Evolutionary conservation across 2,113 vertebrate genomes (phyloP), one percentile per base, ranked within the genome.

Genomic region (Campylomormyrus tamandua): DNA sequence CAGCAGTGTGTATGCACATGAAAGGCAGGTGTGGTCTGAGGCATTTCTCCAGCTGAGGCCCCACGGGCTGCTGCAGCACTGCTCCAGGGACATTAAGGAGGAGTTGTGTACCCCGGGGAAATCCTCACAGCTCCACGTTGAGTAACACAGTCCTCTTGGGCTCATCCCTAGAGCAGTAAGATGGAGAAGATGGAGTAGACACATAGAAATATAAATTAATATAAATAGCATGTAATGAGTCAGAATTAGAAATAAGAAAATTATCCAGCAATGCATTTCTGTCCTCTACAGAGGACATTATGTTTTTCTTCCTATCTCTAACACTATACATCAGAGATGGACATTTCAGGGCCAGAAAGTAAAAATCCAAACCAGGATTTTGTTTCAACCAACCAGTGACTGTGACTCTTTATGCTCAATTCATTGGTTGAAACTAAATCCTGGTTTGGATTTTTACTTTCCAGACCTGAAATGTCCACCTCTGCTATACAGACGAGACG

Each of bases 21-120:
- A 93, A n/a, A 97, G 89, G 91, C 98, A 98, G 85, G 93, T 93
- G 1, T 92, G 92, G 13, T 96, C 94, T 0, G 95, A 94, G 15
- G 92, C 52, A 0, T 97, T 96, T 87, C 87, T 92, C 98, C 98
- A 98, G 94, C 97, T 98, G 91, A 94, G 95, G 0, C 96, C 97
- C 97, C 97, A 97, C 2, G 94, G 90, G 10, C 85, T 94, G 87
- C 86, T 91, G 90, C 98, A 99, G 92, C 98, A 99, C 91, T 97
- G 96, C 9, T 96, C 95, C 92, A 97, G 92, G 74, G 94, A 88
- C 94, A 96, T 94, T 6, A 96, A 92, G 0, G 97, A 96, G 3
- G 94, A 21, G 87, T 97, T 97, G 15, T 80, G 94, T 56, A 95
- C 87, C 0, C 96, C 91, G 0, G 93, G 87, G 0, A 92, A 88